These are phyloP conservation scores for Hylaea fasciaria DNA, from an alignment of 2,888 invertebrate genomes.

Conservation along the genomic window DNA sequence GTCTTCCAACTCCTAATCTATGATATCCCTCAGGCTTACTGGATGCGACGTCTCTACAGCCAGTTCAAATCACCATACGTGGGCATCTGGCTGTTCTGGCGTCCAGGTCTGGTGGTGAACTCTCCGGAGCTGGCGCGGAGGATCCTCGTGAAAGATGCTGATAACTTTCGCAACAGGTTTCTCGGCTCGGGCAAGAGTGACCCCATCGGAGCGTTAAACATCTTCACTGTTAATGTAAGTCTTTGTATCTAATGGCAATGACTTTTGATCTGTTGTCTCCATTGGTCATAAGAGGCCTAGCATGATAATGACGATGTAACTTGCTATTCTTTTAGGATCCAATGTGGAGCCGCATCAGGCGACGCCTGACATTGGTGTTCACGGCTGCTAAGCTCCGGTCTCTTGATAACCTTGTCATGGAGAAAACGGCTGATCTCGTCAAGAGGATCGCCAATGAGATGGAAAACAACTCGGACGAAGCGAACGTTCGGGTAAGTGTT, in stretches of 20 bases:
- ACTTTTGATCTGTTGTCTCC: too few relatives aligned
- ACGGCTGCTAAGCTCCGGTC: conserved; percentile 57
- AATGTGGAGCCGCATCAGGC: conserved; percentile 54
- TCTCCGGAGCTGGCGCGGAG: conserved; percentile 59
- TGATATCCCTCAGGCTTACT: conserved; percentile 45
- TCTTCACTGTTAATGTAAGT: conserved; percentile 66
- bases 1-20: background rate
- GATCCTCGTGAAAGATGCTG: conserved; percentile 63
- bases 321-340: conserved; percentile 52
- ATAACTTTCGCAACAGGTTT: conserved; percentile 60
- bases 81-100: conserved; percentile 70
- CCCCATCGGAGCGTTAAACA: conserved; percentile 57
- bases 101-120: conserved; percentile 64
- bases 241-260: background rate
- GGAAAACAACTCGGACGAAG: background rate
- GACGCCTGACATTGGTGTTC: conserved; percentile 53
- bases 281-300: too few relatives aligned
- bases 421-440: conserved; percentile 40
- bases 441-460: conserved; percentile 1
- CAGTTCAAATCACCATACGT: conserved; percentile 55
- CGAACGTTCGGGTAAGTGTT: conserved; percentile 2
- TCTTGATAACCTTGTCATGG: conserved; percentile 43
- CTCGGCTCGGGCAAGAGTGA: conserved; percentile 59
- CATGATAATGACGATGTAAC: too few relatives aligned
- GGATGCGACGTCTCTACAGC: conserved; percentile 57